Base-by-base conservation (phyloP, 2,797 vertebrate species). In the Phyllotis vaccarum region DNA sequence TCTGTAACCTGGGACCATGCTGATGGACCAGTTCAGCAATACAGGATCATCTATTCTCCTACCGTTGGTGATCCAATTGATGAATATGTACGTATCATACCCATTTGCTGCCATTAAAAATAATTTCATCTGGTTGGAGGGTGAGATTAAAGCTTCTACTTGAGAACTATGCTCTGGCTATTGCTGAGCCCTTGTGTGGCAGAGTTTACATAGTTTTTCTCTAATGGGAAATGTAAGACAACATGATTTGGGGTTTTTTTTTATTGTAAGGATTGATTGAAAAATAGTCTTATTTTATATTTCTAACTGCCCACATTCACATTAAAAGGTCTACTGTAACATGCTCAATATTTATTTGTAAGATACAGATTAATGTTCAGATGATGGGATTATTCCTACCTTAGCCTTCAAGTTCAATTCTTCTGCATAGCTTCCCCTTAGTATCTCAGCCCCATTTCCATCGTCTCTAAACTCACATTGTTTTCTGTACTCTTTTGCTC, bases 1-100 rank as follows among this genome's bases (percentile, higher is more conserved):
- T 99, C 99, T 92, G 99, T 99, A 0, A 98, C 99, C 94, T 99
- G 99, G 99, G 99, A 99, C 93, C 99, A 99, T 34, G 99, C 99
- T 0, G 99, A 99, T 81, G 99, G 99, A 1, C 99, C 99, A 0
- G 99, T 99, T 21, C 98, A 99, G 88, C 99, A 99, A 92, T 99
- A 99, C 97, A 98, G 97, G 97, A 99, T 99, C 66, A 97, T 98
- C 97, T 99, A 99, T 94, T 99, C 99, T 27, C 99, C 99, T 46
- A 97, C 99, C 43, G 98, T 98, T 1, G 99, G 99, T 81, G 99
- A 99, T 95, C 99, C 99, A 79, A 99, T 99, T 0, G 99, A 99
- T 16, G 99, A 99, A 98, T 99, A 99, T 27, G 99, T 99, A 97
- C 99, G 99, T 99, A 60, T 34, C 24, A 60, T 52, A 64, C 95